Conservation (phyloP, 2,888 invertebrate genomes). For the Thera obeliscata region DNA sequence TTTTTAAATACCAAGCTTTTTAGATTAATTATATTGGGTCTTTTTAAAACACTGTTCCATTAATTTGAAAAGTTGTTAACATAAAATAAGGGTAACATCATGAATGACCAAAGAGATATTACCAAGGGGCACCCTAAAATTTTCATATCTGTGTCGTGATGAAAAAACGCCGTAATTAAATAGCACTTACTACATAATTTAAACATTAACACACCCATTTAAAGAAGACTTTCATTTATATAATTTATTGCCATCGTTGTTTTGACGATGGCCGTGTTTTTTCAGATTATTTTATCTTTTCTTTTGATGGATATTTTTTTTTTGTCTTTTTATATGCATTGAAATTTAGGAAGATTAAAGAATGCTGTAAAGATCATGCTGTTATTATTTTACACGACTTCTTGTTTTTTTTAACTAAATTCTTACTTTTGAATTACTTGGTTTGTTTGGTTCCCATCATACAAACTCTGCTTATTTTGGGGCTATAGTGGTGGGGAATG, state of each 20-base stretch:
- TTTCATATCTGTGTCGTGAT: slow-evolving; percentile 27
- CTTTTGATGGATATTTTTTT: slow-evolving; percentile 54
- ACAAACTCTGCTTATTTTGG: too few species aligned
- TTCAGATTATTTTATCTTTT: slow-evolving; percentile 55
- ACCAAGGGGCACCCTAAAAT: slow-evolving; percentile 21
- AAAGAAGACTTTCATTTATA: slow-evolving; percentile 60
- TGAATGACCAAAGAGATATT: slow-evolving; percentile 6
- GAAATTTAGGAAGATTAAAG: slow-evolving; percentile 57
- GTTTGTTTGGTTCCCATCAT: too few species aligned
- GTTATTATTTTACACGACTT: too few species aligned
- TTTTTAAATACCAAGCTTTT: background rate
- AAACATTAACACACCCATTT: slow-evolving; percentile 59
- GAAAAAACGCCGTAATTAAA: slow-evolving; percentile 28
- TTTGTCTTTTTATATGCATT: too few species aligned
- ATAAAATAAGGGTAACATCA: slow-evolving; percentile 9
- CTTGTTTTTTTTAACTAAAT: too few species aligned
- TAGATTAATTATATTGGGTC: background rate
- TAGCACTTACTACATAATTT: slow-evolving; percentile 46
- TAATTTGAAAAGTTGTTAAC: slow-evolving; percentile 12
- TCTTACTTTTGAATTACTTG: too few species aligned
- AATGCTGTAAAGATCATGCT: slow-evolving; percentile 40
- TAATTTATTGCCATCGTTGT: slow-evolving; percentile 69
- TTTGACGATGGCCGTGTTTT: slow-evolving; percentile 65
- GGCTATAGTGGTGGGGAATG: too few species aligned
- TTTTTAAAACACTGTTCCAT: slow-evolving; percentile 11